Evolutionary conservation across 92 coral and sea anemone species (phyloP).

Genomic region (Chrysogorgia sp.): DNA sequence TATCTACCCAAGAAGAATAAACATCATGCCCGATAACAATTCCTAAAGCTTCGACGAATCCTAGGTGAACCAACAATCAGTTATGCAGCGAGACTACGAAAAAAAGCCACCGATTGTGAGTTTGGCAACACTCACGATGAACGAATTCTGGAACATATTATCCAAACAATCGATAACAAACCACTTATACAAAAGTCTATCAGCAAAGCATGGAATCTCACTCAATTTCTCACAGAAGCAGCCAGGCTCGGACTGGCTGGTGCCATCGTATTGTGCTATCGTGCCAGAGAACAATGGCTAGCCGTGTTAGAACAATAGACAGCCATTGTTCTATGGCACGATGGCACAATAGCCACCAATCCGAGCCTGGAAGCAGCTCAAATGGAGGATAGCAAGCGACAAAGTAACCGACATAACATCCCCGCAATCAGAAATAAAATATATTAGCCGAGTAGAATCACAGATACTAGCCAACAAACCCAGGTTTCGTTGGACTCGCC

Average conservation of each 20-base stretch:
- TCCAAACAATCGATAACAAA: constrained; percentile 61
- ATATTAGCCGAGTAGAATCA: constrained; percentile 22
- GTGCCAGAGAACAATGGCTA: no score
- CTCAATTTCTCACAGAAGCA: constrained; percentile 61
- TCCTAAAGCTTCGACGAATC: constrained; percentile 19
- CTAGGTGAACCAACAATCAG: constrained; percentile 29
- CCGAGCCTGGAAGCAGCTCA: no score
- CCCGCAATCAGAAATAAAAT: constrained; percentile 24
- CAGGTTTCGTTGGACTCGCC: constrained; percentile 11
- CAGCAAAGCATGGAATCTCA: constrained; percentile 65
- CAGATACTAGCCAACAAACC: constrained; percentile 11
- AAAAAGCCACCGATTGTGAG: constrained; percentile 52
- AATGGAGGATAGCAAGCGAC: constrained; percentile 57
- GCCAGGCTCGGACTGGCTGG: no score
- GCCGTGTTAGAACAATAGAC: no score
- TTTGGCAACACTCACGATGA: constrained; percentile 56
- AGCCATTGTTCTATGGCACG: no score
- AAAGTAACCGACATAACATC: constrained; percentile 62
- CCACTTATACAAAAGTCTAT: constrained; percentile 59
- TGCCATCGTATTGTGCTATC: no score
- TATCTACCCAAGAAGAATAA: constrained; percentile 55
- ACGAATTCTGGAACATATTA: constrained; percentile 59
- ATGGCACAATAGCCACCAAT: no score
- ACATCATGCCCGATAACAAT: constrained; percentile 41
- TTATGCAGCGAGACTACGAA: constrained; percentile 37